These are phyloP conservation scores for Pammene fasciana DNA, from an alignment of 2,888 invertebrate genomes.

Conservation along the genomic window DNA sequence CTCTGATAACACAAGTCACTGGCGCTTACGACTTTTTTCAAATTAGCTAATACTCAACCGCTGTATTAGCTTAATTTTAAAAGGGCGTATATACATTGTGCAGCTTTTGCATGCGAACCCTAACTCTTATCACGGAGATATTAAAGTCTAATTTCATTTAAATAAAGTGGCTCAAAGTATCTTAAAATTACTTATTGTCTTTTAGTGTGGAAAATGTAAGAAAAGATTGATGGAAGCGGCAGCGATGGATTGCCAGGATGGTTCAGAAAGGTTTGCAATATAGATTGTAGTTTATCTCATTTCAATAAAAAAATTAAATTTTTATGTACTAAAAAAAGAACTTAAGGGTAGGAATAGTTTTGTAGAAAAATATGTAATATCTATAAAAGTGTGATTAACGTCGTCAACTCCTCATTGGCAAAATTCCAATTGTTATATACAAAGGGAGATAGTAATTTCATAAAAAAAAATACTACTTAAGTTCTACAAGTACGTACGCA, in stretches of 20 bases:
- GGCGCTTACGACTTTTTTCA: conserved; percentile 2
- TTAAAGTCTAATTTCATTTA: background rate
- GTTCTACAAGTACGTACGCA: too few species aligned
- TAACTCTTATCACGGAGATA: background rate
- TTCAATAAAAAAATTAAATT: too few species aligned
- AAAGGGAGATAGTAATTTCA: too few species aligned
- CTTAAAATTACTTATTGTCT: background rate
- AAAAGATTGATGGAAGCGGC: conserved; percentile 71
- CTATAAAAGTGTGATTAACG: too few species aligned
- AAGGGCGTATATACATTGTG: background rate
- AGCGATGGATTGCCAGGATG: conserved; percentile 39
- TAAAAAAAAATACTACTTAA: too few species aligned
- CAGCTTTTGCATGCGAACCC: background rate
- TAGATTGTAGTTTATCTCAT: conserved; percentile 16
- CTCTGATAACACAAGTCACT: background rate
- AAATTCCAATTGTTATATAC: too few species aligned
- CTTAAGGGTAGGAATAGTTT: too few species aligned
- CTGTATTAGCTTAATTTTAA: background rate
- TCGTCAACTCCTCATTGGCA: too few species aligned
- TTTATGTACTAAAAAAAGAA: too few species aligned
- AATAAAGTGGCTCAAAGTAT: background rate
- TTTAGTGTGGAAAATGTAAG: conserved; percentile 56
- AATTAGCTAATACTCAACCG: background rate
- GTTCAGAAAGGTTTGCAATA: conserved; percentile 29
- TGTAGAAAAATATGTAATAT: too few species aligned